Evolutionary conservation across 2,797 vertebrate species (phyloP).

Genomic region (Chelon auratus): DNA sequence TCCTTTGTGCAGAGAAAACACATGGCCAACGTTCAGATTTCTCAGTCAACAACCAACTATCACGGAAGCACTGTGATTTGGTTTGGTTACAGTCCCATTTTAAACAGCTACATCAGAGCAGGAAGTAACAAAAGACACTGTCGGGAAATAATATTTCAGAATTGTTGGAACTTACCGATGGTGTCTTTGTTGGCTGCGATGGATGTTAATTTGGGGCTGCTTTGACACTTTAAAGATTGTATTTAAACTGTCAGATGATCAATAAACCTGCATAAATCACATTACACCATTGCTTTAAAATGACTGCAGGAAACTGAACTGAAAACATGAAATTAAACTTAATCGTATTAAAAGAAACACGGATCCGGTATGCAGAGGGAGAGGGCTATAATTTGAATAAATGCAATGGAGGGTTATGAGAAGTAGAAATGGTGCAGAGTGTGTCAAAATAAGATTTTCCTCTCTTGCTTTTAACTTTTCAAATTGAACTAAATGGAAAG

Average conservation of each 20-base stretch:
- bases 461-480: constrained; percentile 6
- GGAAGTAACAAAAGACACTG: not conserved
- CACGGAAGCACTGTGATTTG: not conserved
- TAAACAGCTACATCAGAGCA: not conserved
- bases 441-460: not conserved
- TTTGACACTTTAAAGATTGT: constrained; percentile 24
- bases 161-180: constrained; percentile 10
- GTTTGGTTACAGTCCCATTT: not conserved
- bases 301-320: not conserved
- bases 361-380: not conserved
- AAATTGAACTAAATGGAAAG: constrained; percentile 19
- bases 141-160: not conserved
- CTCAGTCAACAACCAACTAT: not conserved
- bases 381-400: not conserved
- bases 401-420: not conserved
- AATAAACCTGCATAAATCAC: constrained; percentile 30
- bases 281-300: not conserved
- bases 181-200: constrained; percentile 1
- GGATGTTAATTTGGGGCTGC: constrained; percentile 32
- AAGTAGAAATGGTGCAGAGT: not conserved
- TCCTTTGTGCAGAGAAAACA: constrained; percentile 6
- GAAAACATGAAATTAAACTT: not conserved
- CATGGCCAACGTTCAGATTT: not conserved
- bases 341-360: not conserved
- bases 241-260: constrained; percentile 38